Conservation (phyloP, 2,888 invertebrate genomes). For the Anarsia innoxiella region DNA sequence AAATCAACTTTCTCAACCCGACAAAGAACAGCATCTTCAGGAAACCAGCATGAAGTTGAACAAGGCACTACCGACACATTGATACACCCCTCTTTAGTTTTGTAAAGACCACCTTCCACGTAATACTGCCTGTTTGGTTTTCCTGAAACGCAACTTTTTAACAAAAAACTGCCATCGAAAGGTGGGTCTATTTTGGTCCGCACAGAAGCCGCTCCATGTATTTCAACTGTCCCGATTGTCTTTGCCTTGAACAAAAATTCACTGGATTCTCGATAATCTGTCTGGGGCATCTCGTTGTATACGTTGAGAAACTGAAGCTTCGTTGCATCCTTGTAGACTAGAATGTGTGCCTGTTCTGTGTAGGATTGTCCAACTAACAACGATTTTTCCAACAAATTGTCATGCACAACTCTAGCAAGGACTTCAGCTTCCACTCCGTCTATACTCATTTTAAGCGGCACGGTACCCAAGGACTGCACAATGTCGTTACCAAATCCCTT, state of each 20-base stretch:
- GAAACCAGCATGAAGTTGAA: not conserved
- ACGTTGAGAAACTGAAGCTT: constrained; percentile 11
- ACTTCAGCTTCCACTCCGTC: not conserved
- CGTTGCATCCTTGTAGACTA: constrained; percentile 16
- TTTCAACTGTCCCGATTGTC: not conserved
- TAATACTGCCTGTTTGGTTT: not conserved
- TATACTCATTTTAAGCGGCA: constrained; percentile 4
- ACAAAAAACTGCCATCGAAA: not conserved
- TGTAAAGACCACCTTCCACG: not conserved
- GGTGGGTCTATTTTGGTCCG: not conserved
- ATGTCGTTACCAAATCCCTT: constrained; percentile 21
- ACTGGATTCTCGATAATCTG: not conserved
- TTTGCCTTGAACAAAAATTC: not conserved
- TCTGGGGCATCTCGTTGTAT: constrained; percentile 2
- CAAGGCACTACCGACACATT: not conserved
- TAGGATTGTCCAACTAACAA: constrained; percentile 11
- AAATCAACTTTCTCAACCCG: not conserved
- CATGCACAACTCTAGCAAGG: constrained; percentile 12
- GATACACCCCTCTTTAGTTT: not conserved
- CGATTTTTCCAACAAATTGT: constrained; percentile 18
- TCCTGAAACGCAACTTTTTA: not conserved
- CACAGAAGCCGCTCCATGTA: constrained; percentile 10
- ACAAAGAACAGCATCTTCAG: not conserved
- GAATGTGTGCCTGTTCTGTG: constrained; percentile 20
- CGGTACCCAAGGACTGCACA: constrained; percentile 14